phyloP scores from a whole-genome alignment of 2,797 vertebrate genomes.

The Pangasius macronema region DNA sequence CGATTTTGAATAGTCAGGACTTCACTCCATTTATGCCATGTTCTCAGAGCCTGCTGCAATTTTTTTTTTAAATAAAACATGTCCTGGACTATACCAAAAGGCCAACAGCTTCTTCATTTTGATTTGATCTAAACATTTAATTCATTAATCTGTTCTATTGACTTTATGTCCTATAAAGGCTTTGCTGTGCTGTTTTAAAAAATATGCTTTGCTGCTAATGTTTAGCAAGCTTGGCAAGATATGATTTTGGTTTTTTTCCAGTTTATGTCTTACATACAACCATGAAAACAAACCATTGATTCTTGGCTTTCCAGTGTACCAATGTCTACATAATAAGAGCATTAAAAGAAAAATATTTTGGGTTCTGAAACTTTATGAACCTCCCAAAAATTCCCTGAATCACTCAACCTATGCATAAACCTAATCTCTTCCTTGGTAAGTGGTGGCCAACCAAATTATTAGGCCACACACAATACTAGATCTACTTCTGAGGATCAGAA shows the following conservation, averaged over 20 bases:
- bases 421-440: not conserved
- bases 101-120: not conserved
- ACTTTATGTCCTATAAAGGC: not conserved
- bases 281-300: not conserved
- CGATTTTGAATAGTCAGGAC: not conserved
- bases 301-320: not conserved
- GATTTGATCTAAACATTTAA: not conserved
- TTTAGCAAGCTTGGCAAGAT: not conserved
- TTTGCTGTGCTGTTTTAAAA: not conserved
- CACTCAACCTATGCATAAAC: not conserved
- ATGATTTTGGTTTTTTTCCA: not conserved
- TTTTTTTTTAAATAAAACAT: not conserved
- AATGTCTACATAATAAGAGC: not conserved
- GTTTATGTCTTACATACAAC: not conserved
- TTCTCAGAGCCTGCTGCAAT: not conserved
- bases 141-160: not conserved
- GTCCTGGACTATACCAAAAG: not conserved
- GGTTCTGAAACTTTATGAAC: too few relatives aligned
- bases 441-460: not conserved
- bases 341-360: not conserved
- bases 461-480: not conserved
- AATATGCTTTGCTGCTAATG: not conserved
- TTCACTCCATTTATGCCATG: not conserved
- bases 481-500: not conserved
- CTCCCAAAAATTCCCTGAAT: not conserved